Evolutionary conservation across 2,888 invertebrate genomes (phyloP).

Genomic region (Entomobrya proxima): DNA sequence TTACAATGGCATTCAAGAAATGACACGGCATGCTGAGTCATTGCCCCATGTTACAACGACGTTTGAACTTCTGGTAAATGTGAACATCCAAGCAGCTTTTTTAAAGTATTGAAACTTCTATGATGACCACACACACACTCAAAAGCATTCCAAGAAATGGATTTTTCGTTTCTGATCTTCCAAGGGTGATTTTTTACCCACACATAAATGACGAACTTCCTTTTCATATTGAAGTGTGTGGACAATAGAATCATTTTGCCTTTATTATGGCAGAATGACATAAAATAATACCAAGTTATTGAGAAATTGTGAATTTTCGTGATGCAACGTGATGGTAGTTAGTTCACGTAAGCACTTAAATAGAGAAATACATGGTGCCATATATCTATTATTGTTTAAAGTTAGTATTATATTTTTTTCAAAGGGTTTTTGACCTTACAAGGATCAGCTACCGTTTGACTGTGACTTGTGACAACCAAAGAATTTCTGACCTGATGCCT

Average conservation of each 20-base stretch:
- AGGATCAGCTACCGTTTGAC: slow-evolving; percentile 23
- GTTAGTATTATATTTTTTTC: background rate
- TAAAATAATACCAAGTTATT: background rate
- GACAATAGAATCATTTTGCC: too few relatives aligned
- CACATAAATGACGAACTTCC: too few relatives aligned
- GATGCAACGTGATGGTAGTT: background rate
- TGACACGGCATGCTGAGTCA: background rate
- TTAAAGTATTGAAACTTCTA: too few relatives aligned
- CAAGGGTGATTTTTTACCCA: too few relatives aligned
- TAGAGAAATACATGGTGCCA: too few relatives aligned
- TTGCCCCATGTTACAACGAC: background rate
- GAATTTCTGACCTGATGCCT: slow-evolving; percentile 46
- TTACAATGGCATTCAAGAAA: background rate
- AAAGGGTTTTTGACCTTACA: background rate
- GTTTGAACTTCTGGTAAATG: background rate
- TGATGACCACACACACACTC: too few relatives aligned
- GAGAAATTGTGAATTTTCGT: background rate
- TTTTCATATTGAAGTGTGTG: too few relatives aligned
- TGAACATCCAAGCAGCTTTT: background rate
- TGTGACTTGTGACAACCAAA: slow-evolving; percentile 51
- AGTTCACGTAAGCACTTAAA: background rate
- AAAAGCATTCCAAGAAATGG: too few relatives aligned
- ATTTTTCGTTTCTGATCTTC: too few relatives aligned
- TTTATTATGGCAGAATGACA: too few relatives aligned
- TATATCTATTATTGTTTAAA: background rate